Evolutionary conservation across 2,797 vertebrate species (phyloP), one percentile per base, ranked within the genome.

Genomic region (Toxotes lorentzi): DNA sequence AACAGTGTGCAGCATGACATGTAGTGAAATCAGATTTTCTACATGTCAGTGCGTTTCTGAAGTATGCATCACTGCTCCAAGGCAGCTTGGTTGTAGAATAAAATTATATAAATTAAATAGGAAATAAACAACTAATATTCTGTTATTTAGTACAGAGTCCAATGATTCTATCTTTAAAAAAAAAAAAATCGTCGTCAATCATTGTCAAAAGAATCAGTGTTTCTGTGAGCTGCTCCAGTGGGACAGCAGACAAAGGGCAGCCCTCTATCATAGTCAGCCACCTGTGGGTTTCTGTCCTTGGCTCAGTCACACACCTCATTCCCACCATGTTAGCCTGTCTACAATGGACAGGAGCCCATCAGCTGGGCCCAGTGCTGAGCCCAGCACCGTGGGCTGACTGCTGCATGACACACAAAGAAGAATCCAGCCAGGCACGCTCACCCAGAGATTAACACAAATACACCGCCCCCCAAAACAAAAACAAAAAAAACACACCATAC

Each of bases 271-370:
- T 40, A 57, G 82, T 71, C 73, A 62, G 86, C 82, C 90, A 92
- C 91, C 88, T 89, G 90, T 90, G 89, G 88, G 79, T 88, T 59
- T 76, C 63, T 69, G 84, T 89, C 78, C 73, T 85, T 71, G 78
- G 81, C 87, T 83, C 73, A 58, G 68, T 71, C 86, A 73, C 75
- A 5, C 73, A 53, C 47, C 40, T 77, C 79, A 72, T 83, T 66
- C 79, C 80, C 84, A 23, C 35, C 79, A 50, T 84, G 83, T 90
- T 83, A 74, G 86, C 67, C 54, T 61, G 82, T 86, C 81, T 62
- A 82, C 84, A 87, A 77, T 89, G 88, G 91, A 92, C 84, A 82
- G 83, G 64, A 85, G 88, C 82, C 87, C 86, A 88, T 93, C 87
- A 93, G 87, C 89, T 88, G 89, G 82, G 81, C 81, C 82, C 80